Evolutionary conservation across 2,113 vertebrate genomes (phyloP).

Genomic region (Proteles cristata): DNA sequence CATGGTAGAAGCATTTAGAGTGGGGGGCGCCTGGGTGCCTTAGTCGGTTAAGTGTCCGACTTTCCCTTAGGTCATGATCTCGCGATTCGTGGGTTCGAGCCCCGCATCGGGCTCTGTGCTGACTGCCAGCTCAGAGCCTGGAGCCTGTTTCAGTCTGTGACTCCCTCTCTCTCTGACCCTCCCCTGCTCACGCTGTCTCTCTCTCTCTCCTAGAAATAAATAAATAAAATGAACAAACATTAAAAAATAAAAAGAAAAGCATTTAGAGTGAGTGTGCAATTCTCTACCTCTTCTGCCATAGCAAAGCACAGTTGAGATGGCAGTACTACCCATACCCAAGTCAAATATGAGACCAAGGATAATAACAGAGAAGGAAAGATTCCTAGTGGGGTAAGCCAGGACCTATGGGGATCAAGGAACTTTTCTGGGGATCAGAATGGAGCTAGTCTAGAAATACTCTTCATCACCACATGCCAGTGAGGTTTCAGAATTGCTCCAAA

Average conservation of each 20-base stretch:
- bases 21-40: too few relatives aligned
- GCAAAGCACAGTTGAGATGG: background rate
- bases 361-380: background rate
- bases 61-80: too few relatives aligned
- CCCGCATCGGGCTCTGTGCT: too few relatives aligned
- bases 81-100: too few relatives aligned
- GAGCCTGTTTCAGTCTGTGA: too few relatives aligned
- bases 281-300: background rate
- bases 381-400: background rate
- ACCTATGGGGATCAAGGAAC: background rate
- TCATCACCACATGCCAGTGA: background rate
- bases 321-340: background rate
- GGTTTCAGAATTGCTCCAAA: background rate
- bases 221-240: too few relatives aligned
- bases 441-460: background rate
- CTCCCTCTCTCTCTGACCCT: too few relatives aligned
- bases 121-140: too few relatives aligned
- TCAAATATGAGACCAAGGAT: background rate
- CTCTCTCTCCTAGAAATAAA: too few relatives aligned
- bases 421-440: background rate
- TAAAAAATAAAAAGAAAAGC: too few relatives aligned
- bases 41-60: too few relatives aligned
- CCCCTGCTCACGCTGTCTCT: too few relatives aligned
- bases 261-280: background rate
- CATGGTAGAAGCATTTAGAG: background rate